phyloP scores from a whole-genome alignment of 2,113 vertebrate genomes.

The Arizona elegans region DNA sequence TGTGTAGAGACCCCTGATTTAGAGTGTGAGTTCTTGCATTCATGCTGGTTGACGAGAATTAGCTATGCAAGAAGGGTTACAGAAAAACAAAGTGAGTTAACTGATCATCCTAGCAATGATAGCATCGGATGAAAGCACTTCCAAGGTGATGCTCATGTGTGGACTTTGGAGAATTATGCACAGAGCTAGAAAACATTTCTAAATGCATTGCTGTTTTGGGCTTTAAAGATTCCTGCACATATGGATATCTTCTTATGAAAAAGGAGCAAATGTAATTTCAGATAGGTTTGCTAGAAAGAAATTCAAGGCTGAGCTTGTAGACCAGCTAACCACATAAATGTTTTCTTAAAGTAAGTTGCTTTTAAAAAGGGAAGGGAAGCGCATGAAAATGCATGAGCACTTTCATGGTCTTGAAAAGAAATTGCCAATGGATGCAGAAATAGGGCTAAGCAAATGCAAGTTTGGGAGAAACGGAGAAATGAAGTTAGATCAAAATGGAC shows the following conservation, averaged over 20 bases:
- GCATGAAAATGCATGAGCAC: neutral
- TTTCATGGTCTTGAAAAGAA: neutral
- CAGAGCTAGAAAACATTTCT: neutral
- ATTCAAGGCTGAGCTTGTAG: neutral
- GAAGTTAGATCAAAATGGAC: neutral
- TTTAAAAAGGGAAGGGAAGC: neutral
- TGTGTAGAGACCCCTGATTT: neutral
- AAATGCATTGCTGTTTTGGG: neutral
- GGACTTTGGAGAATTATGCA: neutral
- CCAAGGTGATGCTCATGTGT: neutral
- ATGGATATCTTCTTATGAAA: neutral
- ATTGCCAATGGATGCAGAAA: neutral
- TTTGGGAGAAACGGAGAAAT: neutral
- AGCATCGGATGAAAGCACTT: neutral
- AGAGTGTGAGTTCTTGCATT: constrained; percentile 28
- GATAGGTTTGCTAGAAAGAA: neutral
- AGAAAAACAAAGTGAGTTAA: constrained; percentile 52
- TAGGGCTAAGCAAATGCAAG: neutral
- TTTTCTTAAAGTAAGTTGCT: neutral
- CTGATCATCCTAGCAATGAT: constrained; percentile 7
- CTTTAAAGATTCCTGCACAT: neutral
- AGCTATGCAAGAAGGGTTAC: constrained; percentile 49
- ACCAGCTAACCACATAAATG: neutral
- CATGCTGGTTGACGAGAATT: constrained; percentile 56
- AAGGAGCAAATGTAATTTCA: neutral